Base-by-base conservation (phyloP, 2,113 vertebrate species). In the Semicossyphus pulcher region DNA sequence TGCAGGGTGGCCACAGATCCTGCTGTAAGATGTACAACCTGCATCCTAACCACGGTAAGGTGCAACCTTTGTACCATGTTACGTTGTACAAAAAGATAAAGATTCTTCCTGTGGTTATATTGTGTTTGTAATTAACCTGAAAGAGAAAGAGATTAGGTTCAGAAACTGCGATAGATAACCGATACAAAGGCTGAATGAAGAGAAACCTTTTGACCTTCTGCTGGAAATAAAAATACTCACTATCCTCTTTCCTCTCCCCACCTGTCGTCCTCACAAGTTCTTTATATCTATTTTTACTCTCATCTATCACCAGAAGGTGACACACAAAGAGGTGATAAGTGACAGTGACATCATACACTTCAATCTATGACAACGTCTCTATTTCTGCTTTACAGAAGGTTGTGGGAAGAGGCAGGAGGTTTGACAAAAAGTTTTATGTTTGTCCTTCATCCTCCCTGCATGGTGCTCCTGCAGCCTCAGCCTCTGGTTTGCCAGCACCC, bases 1-100 rank as follows among this genome's bases (percentile, higher is more conserved):
- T 73, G 68, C 48, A 54, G 52, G 44, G 11, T 26, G 28, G 42
- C 20, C 28, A 28, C 37, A 62, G 42, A 61, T 64, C 34, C 18
- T 45, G 10, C 34, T 49, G 29, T 45, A 34, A n/a, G 20, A 58
- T 39, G 48, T 32, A 12, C 20, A 70, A 14, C 45, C 21, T 10
- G 6, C 16, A 58, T 29, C 16, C 5, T 10, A 18, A 29, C 28
- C 15, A 37, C n/a, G 58, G 8, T 11, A n/a, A 58, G 37, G 29
- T 37, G 16, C 7, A 2, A 2, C 21, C 7, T 29, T 41, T 10
- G 4, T 37, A 4, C 9, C 9, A 14, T 28, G 25, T 73, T 45
- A 28, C 63, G 42, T 31, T 34, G 3, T 15, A n/a, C n/a, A n/a
- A 37, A 36, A 36, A 36, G 3, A 36, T 10, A 8, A 10, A 10